Evolutionary conservation across 2,888 invertebrate genomes (phyloP), one percentile per base, ranked within the genome.

Genomic region (Latrodectus hesperus): DNA sequence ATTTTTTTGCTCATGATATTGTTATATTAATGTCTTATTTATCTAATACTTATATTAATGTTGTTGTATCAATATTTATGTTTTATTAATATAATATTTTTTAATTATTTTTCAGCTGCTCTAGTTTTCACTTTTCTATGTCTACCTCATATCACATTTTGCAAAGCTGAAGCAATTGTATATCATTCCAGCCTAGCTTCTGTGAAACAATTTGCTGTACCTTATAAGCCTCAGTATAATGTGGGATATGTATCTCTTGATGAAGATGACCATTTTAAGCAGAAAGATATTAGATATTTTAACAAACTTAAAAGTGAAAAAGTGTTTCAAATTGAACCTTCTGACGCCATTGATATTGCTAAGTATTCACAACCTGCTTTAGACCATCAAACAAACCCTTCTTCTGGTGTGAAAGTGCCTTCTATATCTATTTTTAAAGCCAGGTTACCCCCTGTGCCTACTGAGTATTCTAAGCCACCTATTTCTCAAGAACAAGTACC

Each of bases 341-440:
- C 87, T 49, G 87, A 87, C 78, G 87, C 87, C 6, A 78, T 78
- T 38, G 82, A 78, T 82, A 64, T 26, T n/a, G 52, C 55, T 16
- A 87, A 87, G 64, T 87, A 82, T 73, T 87, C 87, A 11, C 87
- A 87, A 51, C 87, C 87, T 51, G 85, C 79, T 38, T 14, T 85
- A 16, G 52, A 64, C 64, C 55, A 71, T 49, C 73, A 72, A 38
- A n/a, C 52, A 14, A 78, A 64, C 65, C 64, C 71, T 49, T 68
- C 72, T 75, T 68, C 68, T 68, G 52, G 17, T 60, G 14, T 68
- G 10, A 78, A 85, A 74, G 87, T 87, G 87, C 87, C 87, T 87
- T 82, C 17, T 68, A 55, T 52, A 51, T 16, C 82, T 68, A 3
- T 49, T 38, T 55, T 55, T 22, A 78, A 77, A 53, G 60, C 60